Conservation (phyloP, 2,797 vertebrate genomes). For the Percopsis omiscomaycus region DNA sequence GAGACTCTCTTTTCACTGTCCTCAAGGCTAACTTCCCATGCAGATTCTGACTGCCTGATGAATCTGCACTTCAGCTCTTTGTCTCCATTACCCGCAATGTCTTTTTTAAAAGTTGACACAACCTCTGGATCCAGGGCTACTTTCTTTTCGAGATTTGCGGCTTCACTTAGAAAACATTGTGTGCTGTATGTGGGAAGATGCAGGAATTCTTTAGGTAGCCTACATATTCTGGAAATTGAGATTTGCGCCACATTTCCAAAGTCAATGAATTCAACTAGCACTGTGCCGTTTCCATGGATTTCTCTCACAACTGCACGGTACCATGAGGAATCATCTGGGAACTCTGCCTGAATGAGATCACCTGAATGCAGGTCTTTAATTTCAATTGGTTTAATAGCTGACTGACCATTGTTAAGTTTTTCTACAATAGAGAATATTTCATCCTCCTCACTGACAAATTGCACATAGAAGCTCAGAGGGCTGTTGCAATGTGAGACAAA, state of each 20-base stretch:
- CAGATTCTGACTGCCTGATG: conserved; percentile 70
- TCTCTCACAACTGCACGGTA: conserved; percentile 86
- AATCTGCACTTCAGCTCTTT: conserved; percentile 81
- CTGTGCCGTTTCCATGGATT: conserved; percentile 39
- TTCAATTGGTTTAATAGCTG: conserved; percentile 25
- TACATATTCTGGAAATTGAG: conserved; percentile 65
- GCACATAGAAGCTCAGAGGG: conserved; percentile 86
- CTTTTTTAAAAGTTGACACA: conserved; percentile 70
- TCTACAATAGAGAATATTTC: conserved; percentile 78
- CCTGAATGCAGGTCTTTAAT: conserved; percentile 71
- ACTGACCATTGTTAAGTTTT: conserved; percentile 76
- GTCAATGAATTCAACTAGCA: conserved; percentile 87
- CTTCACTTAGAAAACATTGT: conserved; percentile 78
- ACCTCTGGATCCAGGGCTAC: conserved; percentile 57
- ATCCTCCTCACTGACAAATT: conserved; percentile 79
- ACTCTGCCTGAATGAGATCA: conserved; percentile 85
- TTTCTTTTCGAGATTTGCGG: conserved; percentile 31
- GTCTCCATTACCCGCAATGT: conserved; percentile 66
- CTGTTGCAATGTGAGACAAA: conserved; percentile 85
- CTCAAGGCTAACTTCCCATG: conserved; percentile 86
- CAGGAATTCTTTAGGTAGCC: conserved; percentile 67
- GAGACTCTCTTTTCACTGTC: conserved; percentile 70
- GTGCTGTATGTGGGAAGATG: conserved; percentile 77
- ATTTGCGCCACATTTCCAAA: conserved; percentile 86
- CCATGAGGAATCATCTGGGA: conserved; percentile 84